Base-by-base conservation (phyloP, 23 tunicate species). In the Halocynthia aurantium region DNA sequence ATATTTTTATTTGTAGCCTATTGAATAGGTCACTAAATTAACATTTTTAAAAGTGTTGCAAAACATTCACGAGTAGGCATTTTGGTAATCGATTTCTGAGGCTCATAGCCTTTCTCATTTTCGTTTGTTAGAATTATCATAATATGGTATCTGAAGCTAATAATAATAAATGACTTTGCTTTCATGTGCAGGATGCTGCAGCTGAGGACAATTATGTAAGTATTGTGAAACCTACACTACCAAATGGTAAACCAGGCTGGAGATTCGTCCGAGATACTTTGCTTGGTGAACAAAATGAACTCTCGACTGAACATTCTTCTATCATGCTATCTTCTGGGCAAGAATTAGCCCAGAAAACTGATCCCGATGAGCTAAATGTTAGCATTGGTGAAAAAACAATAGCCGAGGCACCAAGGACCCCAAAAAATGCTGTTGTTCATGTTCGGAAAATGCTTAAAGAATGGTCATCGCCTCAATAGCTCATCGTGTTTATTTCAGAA, bases 161-260 rank as follows among this genome's bases (percentile, higher is more conserved):
- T 31, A 31, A 4, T 31, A 31, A 31, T 31, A 4, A 31, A 31
- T 31, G 44, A 31, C 44, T 31, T 31, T 31, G 44, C 44, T 31
- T 31, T 31, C 44, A 31, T 31, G 44, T 20, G 49, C 22, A 65
- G 31, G 70, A 65, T 15, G 49, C 55, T 13, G 57, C 55, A 51
- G 78, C 55, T n/a, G 50, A 40, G 15, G 56, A 54, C 57, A 12
- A 21, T 13, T 74, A 74, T 74, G 64, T 54, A 5, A 54, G 19
- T 54, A 54, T 74, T 56, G 57, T 74, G 22, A 54, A 74, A 19
- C 78, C 78, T 11, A 54, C 56, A 17, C n/a, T 52, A 49, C 18
- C 55, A 18, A 53, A 55, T 15, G 71, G 22, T 6, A 50, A 77
- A 15, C 86, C 93, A 52, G 86, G 93, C 12, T 87, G 93, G 93